These are phyloP conservation scores for Pipistrellus kuhlii DNA, from an alignment of 2,797 vertebrate species.

Conservation along the genomic window DNA sequence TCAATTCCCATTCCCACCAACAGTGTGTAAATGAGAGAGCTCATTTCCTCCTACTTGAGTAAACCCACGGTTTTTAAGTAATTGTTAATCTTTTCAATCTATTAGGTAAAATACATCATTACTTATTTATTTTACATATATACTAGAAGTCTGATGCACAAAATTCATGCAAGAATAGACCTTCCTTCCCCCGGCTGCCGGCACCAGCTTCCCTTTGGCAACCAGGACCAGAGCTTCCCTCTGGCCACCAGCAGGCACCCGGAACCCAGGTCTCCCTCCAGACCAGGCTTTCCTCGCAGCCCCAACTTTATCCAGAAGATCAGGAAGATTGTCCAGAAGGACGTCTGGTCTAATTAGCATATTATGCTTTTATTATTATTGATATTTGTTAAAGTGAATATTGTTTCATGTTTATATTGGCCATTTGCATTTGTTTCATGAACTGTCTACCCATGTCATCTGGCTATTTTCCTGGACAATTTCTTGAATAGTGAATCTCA, in stretches of 20 bases:
- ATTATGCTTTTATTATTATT: too few relatives aligned
- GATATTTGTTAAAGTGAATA: background rate
- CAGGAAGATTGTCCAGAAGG: too few relatives aligned
- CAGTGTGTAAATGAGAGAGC: background rate
- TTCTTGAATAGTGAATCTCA: background rate
- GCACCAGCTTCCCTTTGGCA: too few relatives aligned
- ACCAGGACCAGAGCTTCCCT: too few relatives aligned
- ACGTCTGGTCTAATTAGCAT: too few relatives aligned
- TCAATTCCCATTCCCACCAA: background rate
- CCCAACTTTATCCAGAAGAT: too few relatives aligned
- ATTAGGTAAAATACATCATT: background rate
- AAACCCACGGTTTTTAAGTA: background rate
- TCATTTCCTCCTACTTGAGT: background rate
- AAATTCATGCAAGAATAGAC: too few relatives aligned
- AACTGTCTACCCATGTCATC: background rate
- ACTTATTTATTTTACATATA: background rate
- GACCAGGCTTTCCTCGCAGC: too few relatives aligned
- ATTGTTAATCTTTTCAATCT: constrained; percentile 19
- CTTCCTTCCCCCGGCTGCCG: too few relatives aligned
- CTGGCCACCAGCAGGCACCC: too few relatives aligned
- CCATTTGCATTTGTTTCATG: background rate
- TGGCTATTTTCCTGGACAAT: background rate
- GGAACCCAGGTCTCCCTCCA: too few relatives aligned
- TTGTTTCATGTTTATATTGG: background rate
- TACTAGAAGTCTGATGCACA: too few relatives aligned